phyloP scores from a whole-genome alignment of 2,797 vertebrate genomes.

The Malacoraja senta region DNA sequence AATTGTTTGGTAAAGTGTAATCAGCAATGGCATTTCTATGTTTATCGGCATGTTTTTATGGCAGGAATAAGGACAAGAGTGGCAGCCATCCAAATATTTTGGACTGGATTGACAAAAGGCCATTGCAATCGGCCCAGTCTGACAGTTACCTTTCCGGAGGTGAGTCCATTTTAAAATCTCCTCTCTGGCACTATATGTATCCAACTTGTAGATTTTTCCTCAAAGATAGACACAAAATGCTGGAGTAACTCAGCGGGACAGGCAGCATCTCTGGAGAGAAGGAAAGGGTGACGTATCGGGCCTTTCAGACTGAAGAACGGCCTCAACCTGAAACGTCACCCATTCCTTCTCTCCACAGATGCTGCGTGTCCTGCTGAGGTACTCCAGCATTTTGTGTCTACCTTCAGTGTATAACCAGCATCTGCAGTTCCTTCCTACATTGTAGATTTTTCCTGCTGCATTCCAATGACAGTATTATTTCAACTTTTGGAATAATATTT shows the following conservation, averaged over 20 bases:
- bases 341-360: too few species aligned
- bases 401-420: too few species aligned
- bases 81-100: conserved; percentile 72
- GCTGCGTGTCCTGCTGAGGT: too few species aligned
- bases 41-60: not conserved
- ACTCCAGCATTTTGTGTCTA: too few species aligned
- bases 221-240: too few species aligned
- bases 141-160: conserved; percentile 69
- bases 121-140: conserved; percentile 70
- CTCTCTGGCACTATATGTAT: not conserved
- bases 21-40: not conserved
- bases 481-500: not conserved
- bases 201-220: too few species aligned
- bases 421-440: too few species aligned
- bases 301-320: too few species aligned
- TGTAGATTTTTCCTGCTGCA: not conserved
- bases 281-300: too few species aligned
- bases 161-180: conserved; percentile 44
- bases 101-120: conserved; percentile 61
- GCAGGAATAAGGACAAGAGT: conserved; percentile 60
- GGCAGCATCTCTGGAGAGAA: too few species aligned
- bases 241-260: too few species aligned
- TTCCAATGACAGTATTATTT: not conserved
- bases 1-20: not conserved
- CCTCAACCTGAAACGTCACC: too few species aligned